These are phyloP conservation scores for Platichthys stellatus DNA, from an alignment of 2,113 vertebrate genomes.

Conservation along the genomic window DNA sequence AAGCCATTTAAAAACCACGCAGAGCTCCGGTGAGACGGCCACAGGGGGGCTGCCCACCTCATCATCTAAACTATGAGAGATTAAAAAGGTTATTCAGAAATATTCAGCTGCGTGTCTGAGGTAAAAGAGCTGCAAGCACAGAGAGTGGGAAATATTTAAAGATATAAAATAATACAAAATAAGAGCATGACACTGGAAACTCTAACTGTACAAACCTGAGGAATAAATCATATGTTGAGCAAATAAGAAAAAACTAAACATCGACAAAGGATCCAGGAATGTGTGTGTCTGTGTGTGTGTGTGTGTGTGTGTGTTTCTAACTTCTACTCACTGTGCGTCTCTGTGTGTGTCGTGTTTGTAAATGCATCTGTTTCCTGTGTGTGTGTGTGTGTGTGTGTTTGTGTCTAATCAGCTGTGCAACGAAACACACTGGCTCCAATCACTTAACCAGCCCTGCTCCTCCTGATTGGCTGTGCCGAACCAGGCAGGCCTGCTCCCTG, in stretches of 20 bases:
- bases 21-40: background rate
- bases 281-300: background rate
- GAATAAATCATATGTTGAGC: background rate
- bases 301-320: conserved; percentile 2
- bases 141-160: background rate
- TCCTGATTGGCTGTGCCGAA: conserved; percentile 63
- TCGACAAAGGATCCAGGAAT: background rate
- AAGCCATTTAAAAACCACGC: conserved; percentile 24
- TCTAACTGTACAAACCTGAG: no score
- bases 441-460: background rate
- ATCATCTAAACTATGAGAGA: background rate
- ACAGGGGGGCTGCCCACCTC: background rate
- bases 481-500: conserved; percentile 22
- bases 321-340: no score
- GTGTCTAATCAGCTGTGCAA: conserved; percentile 58
- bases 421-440: conserved; percentile 38
- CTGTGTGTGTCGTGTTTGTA: background rate
- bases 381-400: conserved; percentile 28
- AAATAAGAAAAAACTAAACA: background rate
- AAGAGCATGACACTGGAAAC: no score
- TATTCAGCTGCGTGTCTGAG: background rate
- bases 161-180: no score
- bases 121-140: no score
- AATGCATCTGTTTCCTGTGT: background rate
- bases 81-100: background rate